A percentile compares a stretch with the other conserved stretches of the same genome.
Conservation (phyloP, 2,888 invertebrate species). For the Eueremaeus valkanovi region DNA sequence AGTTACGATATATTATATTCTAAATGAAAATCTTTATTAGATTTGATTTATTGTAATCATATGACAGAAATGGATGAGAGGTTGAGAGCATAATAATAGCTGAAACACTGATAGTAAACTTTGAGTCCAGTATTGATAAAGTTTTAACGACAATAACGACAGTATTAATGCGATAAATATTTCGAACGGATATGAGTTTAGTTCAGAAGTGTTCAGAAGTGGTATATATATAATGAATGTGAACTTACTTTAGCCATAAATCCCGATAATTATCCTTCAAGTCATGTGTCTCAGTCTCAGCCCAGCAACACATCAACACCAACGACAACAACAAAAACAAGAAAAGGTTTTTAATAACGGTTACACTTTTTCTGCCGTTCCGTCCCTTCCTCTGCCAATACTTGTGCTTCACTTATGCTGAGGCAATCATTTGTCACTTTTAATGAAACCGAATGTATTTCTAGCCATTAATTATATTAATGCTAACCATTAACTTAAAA, state of each 20-base stretch:
- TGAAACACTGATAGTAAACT: constrained; percentile 29
- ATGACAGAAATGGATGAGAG: constrained; percentile 23
- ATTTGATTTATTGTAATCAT: constrained; percentile 21
- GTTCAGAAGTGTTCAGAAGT: constrained; percentile 6
- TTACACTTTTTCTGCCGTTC: background rate
- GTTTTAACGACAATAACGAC: constrained; percentile 26
- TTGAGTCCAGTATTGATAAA: constrained; percentile 29
- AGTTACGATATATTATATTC: background rate
- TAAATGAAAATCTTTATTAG: constrained; percentile 25
- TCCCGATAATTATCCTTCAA: constrained; percentile 24
- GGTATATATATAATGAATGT: constrained; percentile 20
- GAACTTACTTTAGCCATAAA: constrained; percentile 17
- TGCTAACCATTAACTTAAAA: constrained; percentile 16
- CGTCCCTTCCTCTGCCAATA: background rate
- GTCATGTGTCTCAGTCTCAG: constrained; percentile 13
- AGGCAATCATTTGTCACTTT: constrained; percentile 29
- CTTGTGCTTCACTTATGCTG: background rate
- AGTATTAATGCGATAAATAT: constrained; percentile 34
- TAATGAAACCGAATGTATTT: constrained; percentile 20
- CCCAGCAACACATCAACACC: constrained; percentile 19
- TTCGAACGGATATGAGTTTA: constrained; percentile 25
- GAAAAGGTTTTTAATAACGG: constrained; percentile 6
- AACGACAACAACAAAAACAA: constrained; percentile 12
- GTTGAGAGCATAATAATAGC: constrained; percentile 5
- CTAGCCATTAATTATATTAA: constrained; percentile 30